These are phyloP conservation scores for Peromyscus eremicus DNA, from an alignment of 2,797 vertebrate genomes.

Conservation along the genomic window DNA sequence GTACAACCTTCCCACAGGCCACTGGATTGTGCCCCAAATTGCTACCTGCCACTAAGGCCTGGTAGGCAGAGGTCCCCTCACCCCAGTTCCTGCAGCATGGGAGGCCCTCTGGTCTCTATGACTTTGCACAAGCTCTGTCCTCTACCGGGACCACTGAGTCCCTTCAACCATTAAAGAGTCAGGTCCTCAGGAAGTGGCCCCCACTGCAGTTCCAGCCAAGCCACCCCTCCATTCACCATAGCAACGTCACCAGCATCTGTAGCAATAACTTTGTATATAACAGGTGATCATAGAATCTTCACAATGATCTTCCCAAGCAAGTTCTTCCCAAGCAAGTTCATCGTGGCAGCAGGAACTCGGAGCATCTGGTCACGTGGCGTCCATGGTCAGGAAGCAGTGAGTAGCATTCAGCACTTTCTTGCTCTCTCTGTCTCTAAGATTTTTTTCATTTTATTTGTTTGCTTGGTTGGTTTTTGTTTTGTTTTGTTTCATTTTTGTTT, in stretches of 20 bases:
- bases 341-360: background rate
- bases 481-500: background rate
- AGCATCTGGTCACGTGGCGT: background rate
- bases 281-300: background rate
- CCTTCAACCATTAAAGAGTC: background rate
- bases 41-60: fast-evolving
- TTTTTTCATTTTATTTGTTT: background rate
- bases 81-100: fast-evolving
- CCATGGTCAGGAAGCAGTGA: background rate
- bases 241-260: background rate
- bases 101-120: fast-evolving
- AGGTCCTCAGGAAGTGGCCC: background rate
- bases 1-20: background rate
- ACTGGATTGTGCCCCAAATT: too few species aligned
- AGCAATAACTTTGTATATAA: background rate
- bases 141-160: background rate
- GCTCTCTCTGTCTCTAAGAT: background rate
- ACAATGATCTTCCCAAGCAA: background rate
- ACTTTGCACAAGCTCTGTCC: fast-evolving
- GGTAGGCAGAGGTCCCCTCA: background rate
- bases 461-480: background rate
- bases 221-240: too few species aligned
- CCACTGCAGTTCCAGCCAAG: background rate
- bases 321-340: background rate
- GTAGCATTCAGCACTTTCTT: background rate